Percentiles rank a stretch among this genome's conserved stretches.
Evolutionary conservation across 2,797 vertebrate genomes (phyloP).

Genomic region (Pterois miles): DNA sequence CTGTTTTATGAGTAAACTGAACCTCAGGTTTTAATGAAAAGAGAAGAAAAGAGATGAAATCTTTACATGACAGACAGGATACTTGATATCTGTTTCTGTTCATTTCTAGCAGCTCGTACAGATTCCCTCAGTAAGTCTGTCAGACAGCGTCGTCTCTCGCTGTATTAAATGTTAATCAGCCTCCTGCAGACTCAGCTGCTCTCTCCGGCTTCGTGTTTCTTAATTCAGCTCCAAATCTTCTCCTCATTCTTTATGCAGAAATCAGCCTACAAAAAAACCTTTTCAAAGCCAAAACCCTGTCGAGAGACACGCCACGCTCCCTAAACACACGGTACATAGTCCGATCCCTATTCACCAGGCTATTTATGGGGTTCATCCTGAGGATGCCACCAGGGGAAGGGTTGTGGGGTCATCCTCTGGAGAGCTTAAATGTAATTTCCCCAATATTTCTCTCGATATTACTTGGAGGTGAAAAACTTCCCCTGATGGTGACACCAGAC

Average conservation of each 20-base stretch:
- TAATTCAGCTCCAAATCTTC: constrained; percentile 55
- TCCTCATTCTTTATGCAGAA: constrained; percentile 59
- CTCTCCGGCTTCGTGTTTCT: constrained; percentile 45
- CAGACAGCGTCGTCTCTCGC: constrained; percentile 4
- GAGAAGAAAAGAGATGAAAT: too few relatives aligned
- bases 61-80: not conserved
- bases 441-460: not conserved
- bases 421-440: not conserved
- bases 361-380: constrained; percentile 24
- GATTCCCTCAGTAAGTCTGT: not conserved
- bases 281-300: constrained; percentile 13
- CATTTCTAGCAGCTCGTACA: not conserved
- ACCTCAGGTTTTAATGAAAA: too few relatives aligned
- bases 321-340: not conserved
- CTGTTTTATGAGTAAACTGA: too few relatives aligned
- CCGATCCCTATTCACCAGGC: too few relatives aligned
- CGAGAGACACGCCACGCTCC: not conserved
- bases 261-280: constrained; percentile 13
- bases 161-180: constrained; percentile 76
- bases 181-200: constrained; percentile 64
- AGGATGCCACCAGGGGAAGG: not conserved
- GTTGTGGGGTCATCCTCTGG: constrained; percentile 18
- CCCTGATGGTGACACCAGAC: not conserved
- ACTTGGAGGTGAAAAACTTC: not conserved
- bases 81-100: not conserved